Percentiles rank a stretch among this genome's conserved stretches.
These are phyloP conservation scores for Heliothis peltigera DNA, from an alignment of 2,888 invertebrate species.

Conservation along the genomic window DNA sequence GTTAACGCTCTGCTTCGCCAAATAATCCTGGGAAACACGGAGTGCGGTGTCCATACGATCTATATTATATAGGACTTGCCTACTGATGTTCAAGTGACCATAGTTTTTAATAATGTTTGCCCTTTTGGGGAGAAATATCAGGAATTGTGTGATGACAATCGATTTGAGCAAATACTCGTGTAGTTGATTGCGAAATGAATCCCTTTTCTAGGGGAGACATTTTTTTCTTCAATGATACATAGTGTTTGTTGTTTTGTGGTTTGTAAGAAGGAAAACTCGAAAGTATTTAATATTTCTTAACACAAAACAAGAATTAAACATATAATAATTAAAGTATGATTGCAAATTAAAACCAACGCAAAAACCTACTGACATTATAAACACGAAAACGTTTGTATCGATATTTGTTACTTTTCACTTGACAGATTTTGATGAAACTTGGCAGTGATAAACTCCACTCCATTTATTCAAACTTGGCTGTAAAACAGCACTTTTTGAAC, in stretches of 20 bases:
- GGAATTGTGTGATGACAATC: background rate
- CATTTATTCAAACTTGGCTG: too few relatives aligned
- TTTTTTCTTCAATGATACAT: background rate
- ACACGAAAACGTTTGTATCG: too few relatives aligned
- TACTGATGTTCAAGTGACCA: slow-evolving; percentile 54
- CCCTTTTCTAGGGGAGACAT: background rate
- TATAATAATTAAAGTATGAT: too few relatives aligned
- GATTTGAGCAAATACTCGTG: slow-evolving; percentile 18
- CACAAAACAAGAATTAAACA: too few relatives aligned
- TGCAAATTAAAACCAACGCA: too few relatives aligned
- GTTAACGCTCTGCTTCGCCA: slow-evolving; percentile 69
- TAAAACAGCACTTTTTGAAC: too few relatives aligned
- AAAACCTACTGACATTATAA: too few relatives aligned
- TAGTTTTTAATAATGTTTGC: slow-evolving; percentile 55
- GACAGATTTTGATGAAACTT: too few relatives aligned
- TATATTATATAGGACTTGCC: slow-evolving; percentile 41
- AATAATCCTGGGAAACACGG: slow-evolving; percentile 71
- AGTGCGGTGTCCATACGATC: slow-evolving; percentile 61
- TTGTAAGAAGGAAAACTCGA: too few relatives aligned
- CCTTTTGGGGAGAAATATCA: slow-evolving; percentile 3
- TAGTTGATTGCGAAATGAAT: slow-evolving; percentile 3
- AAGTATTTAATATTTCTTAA: too few relatives aligned
- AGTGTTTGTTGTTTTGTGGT: background rate
- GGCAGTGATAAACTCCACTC: too few relatives aligned
- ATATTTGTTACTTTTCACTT: too few relatives aligned